A percentile compares a stretch with the other conserved stretches of the same genome.
Evolutionary conservation across 2,888 invertebrate species (phyloP).

Genomic region (Plagodis pulveraria): DNA sequence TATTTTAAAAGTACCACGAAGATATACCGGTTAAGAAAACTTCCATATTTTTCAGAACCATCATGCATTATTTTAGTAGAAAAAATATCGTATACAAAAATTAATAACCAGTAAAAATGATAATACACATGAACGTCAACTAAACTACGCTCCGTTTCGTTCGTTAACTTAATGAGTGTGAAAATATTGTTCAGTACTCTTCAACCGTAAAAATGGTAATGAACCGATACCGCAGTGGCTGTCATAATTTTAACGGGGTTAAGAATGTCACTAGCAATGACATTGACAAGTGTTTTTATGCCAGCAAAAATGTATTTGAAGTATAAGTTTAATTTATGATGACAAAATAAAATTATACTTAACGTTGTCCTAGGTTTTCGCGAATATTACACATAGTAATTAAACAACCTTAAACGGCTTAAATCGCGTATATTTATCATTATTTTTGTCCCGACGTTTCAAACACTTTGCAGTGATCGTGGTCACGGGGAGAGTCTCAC

Average conservation of each 20-base stretch:
- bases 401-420: too few species aligned
- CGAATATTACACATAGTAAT: too few species aligned
- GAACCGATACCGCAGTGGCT: conserved; percentile 22
- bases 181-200: conserved; percentile 48
- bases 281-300: not conserved
- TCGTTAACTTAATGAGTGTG: conserved; percentile 43
- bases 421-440: too few species aligned
- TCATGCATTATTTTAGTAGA: too few species aligned
- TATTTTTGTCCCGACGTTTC: too few species aligned
- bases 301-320: not conserved
- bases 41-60: too few species aligned
- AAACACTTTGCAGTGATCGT: too few species aligned
- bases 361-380: too few species aligned
- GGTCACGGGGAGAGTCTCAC: too few species aligned
- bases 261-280: not conserved
- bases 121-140: conserved; percentile 28
- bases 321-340: not conserved
- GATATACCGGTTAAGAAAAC: too few species aligned
- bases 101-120: not conserved
- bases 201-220: conserved; percentile 48
- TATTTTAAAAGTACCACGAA: too few species aligned
- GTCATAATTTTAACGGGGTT: not conserved
- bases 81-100: not conserved
- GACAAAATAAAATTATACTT: too few species aligned
- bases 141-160: conserved; percentile 42